A percentile compares a stretch with the other conserved stretches of the same genome.
phyloP scores from a whole-genome alignment of 2,797 vertebrate species.

The Eulemur mongoz region DNA sequence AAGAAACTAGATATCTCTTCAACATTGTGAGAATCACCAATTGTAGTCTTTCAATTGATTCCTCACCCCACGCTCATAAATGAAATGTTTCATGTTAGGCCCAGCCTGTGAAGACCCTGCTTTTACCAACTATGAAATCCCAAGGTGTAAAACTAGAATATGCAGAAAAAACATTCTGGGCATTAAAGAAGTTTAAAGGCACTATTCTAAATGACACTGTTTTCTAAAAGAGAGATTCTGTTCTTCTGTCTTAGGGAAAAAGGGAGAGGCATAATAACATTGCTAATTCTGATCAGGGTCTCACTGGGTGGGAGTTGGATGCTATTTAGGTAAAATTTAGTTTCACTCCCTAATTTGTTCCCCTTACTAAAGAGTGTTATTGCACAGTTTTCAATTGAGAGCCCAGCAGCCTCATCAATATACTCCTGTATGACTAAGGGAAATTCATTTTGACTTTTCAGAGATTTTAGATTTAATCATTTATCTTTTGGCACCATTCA shows the following conservation, averaged over 20 bases:
- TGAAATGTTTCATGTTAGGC: neutral
- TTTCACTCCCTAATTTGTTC: neutral
- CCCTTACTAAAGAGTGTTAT: neutral
- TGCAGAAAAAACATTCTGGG: neutral
- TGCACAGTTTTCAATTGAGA: neutral
- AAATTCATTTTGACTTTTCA: constrained; percentile 2
- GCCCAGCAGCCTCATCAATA: neutral
- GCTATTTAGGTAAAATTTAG: neutral
- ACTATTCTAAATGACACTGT: neutral
- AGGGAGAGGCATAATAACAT: neutral
- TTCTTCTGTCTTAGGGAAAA: neutral
- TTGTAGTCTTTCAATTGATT: neutral
- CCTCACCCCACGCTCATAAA: neutral
- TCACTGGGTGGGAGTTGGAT: neutral
- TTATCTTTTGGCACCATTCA: neutral
- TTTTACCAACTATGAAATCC: neutral
- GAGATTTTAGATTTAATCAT: neutral
- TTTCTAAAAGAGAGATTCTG: neutral
- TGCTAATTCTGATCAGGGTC: neutral
- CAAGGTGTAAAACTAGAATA: neutral
- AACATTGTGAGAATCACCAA: neutral
- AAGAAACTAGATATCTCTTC: neutral
- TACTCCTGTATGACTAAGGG: neutral
- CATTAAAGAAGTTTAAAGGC: neutral
- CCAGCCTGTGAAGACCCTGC: neutral